phyloP scores from a whole-genome alignment of 2,113 vertebrate genomes.

The Paramormyrops kingsleyae region DNA sequence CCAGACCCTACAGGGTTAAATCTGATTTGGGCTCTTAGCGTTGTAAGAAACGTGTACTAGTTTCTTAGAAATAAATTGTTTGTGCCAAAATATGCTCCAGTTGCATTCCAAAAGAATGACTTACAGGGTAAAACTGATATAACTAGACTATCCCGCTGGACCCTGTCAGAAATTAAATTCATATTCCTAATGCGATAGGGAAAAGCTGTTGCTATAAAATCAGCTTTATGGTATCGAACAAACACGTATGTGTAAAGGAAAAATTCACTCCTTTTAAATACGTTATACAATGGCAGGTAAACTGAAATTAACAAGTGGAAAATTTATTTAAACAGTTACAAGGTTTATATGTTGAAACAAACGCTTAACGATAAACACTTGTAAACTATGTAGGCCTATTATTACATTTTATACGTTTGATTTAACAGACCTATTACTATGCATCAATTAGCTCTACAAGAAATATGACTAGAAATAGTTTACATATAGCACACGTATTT shows the following conservation, averaged over 20 bases:
- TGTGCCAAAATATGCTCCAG: constrained; percentile 58
- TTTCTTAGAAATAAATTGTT: constrained; percentile 53
- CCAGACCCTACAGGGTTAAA: constrained; percentile 51
- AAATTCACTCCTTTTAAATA: not conserved
- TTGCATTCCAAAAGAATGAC: constrained; percentile 54
- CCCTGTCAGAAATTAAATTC: constrained; percentile 49
- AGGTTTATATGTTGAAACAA: not conserved
- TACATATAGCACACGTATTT: not conserved
- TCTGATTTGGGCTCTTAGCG: constrained; percentile 55
- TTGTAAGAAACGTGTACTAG: constrained; percentile 57
- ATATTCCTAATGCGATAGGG: not conserved
- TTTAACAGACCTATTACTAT: not conserved
- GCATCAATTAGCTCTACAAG: not conserved
- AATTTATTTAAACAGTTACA: not conserved
- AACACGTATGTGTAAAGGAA: not conserved
- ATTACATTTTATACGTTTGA: not conserved
- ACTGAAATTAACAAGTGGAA: not conserved
- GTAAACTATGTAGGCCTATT: not conserved
- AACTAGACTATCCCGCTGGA: constrained; percentile 58
- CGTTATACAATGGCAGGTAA: not conserved
- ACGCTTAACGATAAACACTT: not conserved
- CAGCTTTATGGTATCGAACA: not conserved
- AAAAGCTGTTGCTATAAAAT: not conserved
- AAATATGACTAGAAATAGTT: not conserved
- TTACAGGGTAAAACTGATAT: constrained; percentile 62